Evolutionary conservation across 2,888 invertebrate genomes (phyloP), one percentile per base, ranked within the genome.

Genomic region (Sclerodermus sp.): DNA sequence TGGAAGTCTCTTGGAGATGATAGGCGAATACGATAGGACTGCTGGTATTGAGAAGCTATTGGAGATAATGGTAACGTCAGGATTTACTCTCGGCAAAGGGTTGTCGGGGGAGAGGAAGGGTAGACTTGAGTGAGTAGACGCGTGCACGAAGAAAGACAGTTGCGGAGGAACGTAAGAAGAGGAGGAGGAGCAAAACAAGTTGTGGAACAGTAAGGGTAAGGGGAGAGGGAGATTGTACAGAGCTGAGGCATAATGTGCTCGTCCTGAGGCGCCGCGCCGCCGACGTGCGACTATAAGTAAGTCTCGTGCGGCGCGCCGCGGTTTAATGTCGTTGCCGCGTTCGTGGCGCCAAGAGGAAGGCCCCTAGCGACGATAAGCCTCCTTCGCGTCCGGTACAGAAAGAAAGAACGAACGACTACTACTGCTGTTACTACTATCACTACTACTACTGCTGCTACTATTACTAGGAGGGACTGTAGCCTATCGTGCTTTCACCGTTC

Each of bases 301-400:
- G 74, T 71, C 70, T 70, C 71, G 67, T 70, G 66, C 67, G 67
- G 57, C 68, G 70, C 66, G 67, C 63, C 67, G 71, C 71, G 69
- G 66, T 66, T 74, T 73, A 75, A 75, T 76, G 73, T 74, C 68
- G 72, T 72, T 67, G 71, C 68, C 70, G 74, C 74, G 68, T 73
- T 63, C 73, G 73, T 74, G 74, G 75, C 75, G 74, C 74, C 74
- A 74, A 74, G 73, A 73, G 67, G 72, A 73, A 67, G 69, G 65
- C 62, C 61, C 61, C 51, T 64, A 59, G 57, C 59, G 61, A 64
- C 63, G 63, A 63, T 61, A 63, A 63, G 61, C 64, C 53, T 63
- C 60, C 57, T 57, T 55, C 23, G 23, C 23, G 23, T 23, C 3
- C 23, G 23, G 4, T 8, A 23, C 23, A 8, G 4, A 23, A 23